A percentile compares a stretch with the other conserved stretches of the same genome.
Evolutionary conservation across 2,113 vertebrate species (phyloP).

Genomic region (Takifugu flavidus): DNA sequence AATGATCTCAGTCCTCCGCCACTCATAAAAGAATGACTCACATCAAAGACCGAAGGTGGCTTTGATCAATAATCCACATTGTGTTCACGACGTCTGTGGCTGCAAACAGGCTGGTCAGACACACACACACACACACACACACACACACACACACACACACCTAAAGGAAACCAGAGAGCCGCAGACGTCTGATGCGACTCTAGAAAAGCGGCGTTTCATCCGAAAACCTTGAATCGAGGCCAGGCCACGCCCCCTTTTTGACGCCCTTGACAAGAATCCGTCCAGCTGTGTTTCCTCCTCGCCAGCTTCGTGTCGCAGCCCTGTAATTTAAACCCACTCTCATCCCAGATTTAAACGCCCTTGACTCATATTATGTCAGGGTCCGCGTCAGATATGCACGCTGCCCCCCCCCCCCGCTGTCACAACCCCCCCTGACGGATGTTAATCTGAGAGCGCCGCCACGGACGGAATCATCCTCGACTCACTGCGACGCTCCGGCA

Average conservation of each 20-base stretch:
- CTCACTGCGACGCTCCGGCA: conserved; percentile 34
- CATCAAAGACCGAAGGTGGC: conserved; percentile 14
- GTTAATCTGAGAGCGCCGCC: conserved; percentile 45
- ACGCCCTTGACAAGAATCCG: too few relatives aligned
- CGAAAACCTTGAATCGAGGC: too few relatives aligned
- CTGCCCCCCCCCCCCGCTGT: conserved; percentile 10
- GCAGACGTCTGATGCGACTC: too few relatives aligned
- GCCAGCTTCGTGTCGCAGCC: conserved; percentile 20
- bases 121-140: background rate
- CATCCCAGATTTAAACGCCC: conserved; percentile 40
- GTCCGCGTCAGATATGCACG: conserved; percentile 15
- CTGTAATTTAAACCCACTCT: conserved; percentile 42
- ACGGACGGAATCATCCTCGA: conserved; percentile 35
- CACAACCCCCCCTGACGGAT: conserved; percentile 21
- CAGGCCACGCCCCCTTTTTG: too few relatives aligned
- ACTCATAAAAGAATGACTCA: conserved; percentile 3
- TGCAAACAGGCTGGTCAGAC: conserved; percentile 1
- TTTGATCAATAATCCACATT: conserved; percentile 23
- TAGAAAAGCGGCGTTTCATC: too few relatives aligned
- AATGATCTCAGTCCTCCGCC: background rate
- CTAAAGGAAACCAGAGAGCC: too few relatives aligned
- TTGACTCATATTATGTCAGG: conserved; percentile 37
- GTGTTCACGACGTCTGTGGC: background rate
- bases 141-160: background rate
- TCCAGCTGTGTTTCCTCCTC: too few relatives aligned